These are phyloP conservation scores for Habrosyne pyritoides DNA, from an alignment of 2,888 invertebrate genomes.

Conservation along the genomic window DNA sequence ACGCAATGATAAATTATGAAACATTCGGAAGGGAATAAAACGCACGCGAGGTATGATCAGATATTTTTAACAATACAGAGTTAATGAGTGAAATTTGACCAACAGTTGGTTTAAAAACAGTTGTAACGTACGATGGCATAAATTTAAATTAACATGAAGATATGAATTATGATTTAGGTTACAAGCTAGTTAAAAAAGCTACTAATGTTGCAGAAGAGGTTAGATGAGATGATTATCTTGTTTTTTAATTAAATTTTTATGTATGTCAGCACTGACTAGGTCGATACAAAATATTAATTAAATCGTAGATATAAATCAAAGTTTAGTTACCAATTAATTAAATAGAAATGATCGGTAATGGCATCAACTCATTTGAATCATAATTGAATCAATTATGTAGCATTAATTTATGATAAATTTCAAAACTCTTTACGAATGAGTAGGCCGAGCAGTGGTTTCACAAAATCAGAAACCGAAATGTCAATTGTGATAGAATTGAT, in stretches of 20 bases:
- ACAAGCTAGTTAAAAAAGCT: not conserved
- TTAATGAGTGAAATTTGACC: not conserved
- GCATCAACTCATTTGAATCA: not conserved
- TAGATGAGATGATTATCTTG: not conserved
- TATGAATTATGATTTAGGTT: not conserved
- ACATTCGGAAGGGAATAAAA: constrained; percentile 7
- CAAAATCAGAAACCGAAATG: too few species aligned
- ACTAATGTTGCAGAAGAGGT: not conserved
- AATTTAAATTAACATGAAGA: not conserved
- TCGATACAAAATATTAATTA: not conserved
- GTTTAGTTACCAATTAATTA: not conserved
- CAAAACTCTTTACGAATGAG: too few species aligned
- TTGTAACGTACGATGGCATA: not conserved
- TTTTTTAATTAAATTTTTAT: not conserved
- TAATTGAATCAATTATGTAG: not conserved
- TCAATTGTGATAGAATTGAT: too few species aligned
- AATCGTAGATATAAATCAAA: not conserved
- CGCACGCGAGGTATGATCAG: constrained; percentile 2
- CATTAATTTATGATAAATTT: not conserved
- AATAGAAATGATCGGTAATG: not conserved
- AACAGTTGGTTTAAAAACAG: not conserved
- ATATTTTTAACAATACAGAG: not conserved
- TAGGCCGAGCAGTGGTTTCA: too few species aligned
- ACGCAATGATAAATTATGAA: constrained; percentile 26
- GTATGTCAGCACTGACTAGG: not conserved